Evolutionary conservation across 2,113 vertebrate genomes (phyloP).

Genomic region (Hipposideros armiger): DNA sequence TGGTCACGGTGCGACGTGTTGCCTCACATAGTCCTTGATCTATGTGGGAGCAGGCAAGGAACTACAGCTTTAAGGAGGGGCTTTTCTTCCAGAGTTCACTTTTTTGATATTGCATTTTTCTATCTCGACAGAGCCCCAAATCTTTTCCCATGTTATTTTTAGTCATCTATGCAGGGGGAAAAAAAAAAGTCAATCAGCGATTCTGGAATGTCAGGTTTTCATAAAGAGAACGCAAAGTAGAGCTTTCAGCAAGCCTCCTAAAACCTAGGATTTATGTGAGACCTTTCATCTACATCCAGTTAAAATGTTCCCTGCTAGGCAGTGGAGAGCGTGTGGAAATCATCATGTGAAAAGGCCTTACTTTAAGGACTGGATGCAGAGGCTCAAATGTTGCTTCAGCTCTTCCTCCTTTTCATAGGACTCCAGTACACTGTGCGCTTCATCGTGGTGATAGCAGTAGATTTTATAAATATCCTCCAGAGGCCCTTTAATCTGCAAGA

Average conservation of each 20-base stretch:
- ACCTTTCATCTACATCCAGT: constrained; percentile 85
- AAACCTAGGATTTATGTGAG: constrained; percentile 82
- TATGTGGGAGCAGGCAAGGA: neutral
- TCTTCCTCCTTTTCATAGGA: constrained; percentile 95
- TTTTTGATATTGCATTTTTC: constrained; percentile 73
- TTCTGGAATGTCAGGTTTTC: constrained; percentile 84
- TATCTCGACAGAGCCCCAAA: constrained; percentile 57
- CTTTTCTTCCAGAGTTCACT: constrained; percentile 4
- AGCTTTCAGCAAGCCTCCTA: constrained; percentile 80
- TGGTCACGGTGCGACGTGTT: fast-evolving
- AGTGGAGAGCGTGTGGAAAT: constrained; percentile 73
- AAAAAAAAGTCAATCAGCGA: constrained; percentile 80
- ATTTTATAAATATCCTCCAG: constrained; percentile 97
- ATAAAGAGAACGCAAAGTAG: constrained; percentile 81
- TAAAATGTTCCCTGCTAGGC: constrained; percentile 84
- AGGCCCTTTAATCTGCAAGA: constrained; percentile 94
- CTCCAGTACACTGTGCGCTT: constrained; percentile 94
- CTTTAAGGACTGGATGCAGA: constrained; percentile 94
- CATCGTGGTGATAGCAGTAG: constrained; percentile 97
- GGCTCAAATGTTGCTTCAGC: constrained; percentile 93
- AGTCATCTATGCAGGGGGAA: constrained; percentile 52
- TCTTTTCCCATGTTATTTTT: constrained; percentile 83
- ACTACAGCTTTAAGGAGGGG: constrained; percentile 33
- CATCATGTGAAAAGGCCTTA: constrained; percentile 88
- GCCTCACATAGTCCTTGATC: neutral